Conservation (phyloP, 2,888 invertebrate genomes). For the Tillus elongatus region DNA sequence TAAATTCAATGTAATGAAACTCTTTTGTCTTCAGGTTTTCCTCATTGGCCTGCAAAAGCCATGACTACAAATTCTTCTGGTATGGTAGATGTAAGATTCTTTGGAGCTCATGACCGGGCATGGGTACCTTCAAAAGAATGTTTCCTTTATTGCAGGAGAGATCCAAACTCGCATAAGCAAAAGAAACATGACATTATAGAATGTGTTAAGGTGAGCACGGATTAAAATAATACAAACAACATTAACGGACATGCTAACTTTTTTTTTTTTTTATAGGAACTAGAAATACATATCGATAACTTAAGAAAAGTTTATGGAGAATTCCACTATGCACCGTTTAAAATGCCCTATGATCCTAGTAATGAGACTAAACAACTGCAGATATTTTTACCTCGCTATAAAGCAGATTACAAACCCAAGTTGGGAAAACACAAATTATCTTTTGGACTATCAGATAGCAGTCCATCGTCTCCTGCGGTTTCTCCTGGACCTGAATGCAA, state of each 20-base stretch:
- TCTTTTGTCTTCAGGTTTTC: conserved; percentile 61
- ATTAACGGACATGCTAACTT: not conserved
- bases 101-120: conserved; percentile 90
- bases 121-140: conserved; percentile 82
- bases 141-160: conserved; percentile 69
- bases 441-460: no score
- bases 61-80: conserved; percentile 59
- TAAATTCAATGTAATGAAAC: no score
- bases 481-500: no score
- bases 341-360: conserved; percentile 56
- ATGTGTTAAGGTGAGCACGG: conserved; percentile 47
- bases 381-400: conserved; percentile 50
- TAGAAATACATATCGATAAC: conserved; percentile 65
- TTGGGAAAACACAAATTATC: no score
- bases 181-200: conserved; percentile 51
- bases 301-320: conserved; percentile 61
- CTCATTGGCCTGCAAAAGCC: conserved; percentile 95
- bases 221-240: conserved; percentile 1
- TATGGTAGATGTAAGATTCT: conserved; percentile 83
- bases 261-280: conserved; percentile 48
- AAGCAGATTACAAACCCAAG: conserved; percentile 3
- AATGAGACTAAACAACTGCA: conserved; percentile 54
- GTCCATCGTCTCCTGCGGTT: no score
- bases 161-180: conserved; percentile 57
- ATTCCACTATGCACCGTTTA: conserved; percentile 65